Conservation (phyloP, 2,888 invertebrate genomes). For the Eupithecia inturbata region DNA sequence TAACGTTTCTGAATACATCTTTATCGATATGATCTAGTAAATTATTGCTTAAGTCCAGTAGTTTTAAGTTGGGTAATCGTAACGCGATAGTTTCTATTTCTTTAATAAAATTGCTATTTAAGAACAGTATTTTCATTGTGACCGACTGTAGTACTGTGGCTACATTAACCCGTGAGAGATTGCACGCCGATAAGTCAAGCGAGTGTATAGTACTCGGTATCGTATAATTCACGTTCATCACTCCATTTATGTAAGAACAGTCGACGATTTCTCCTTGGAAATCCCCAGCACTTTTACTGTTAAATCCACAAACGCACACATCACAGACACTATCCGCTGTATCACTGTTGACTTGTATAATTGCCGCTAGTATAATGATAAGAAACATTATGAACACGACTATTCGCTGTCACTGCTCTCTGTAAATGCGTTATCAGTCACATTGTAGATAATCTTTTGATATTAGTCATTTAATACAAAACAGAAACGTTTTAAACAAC, state of each 20-base stretch:
- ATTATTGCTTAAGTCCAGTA: slow-evolving; percentile 75
- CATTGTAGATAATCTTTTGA: slow-evolving; percentile 51
- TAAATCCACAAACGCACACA: slow-evolving; percentile 59
- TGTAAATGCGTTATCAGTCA: slow-evolving; percentile 43
- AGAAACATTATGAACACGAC: slow-evolving; percentile 48
- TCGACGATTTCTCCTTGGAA: slow-evolving; percentile 61
- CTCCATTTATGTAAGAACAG: slow-evolving; percentile 59
- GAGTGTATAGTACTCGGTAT: slow-evolving; percentile 60
- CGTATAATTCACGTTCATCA: slow-evolving; percentile 51
- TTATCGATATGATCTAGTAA: slow-evolving; percentile 64
- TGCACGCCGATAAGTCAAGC: slow-evolving; percentile 69
- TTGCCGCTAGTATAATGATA: slow-evolving; percentile 47
- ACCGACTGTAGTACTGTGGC: slow-evolving; percentile 58
- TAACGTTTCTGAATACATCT: slow-evolving; percentile 66
- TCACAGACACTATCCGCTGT: slow-evolving; percentile 61
- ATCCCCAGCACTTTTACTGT: slow-evolving; percentile 54
- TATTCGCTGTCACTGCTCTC: slow-evolving; percentile 30
- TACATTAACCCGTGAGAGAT: slow-evolving; percentile 55
- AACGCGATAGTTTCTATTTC: slow-evolving; percentile 62
- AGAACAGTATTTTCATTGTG: slow-evolving; percentile 57
- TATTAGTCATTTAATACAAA: slow-evolving; percentile 61
- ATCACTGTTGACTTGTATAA: slow-evolving; percentile 52
- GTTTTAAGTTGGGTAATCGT: slow-evolving; percentile 62
- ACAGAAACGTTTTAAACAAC: slow-evolving; percentile 1
- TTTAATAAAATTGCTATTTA: slow-evolving; percentile 65